A percentile compares a stretch with the other conserved stretches of the same genome.
Conservation (phyloP, 2,888 invertebrate species). For the Pristionchus arcanus region DNA sequence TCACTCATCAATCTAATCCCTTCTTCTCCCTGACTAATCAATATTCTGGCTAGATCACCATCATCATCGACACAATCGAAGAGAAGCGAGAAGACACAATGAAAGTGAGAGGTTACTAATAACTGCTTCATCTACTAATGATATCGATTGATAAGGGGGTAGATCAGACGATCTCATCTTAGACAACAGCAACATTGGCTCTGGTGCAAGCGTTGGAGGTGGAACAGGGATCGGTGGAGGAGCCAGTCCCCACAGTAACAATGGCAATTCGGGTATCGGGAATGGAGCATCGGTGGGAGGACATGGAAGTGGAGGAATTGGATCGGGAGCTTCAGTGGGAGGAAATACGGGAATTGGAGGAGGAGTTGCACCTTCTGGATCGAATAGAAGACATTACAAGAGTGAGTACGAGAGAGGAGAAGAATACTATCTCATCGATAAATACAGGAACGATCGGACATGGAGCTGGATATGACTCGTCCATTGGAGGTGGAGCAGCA, state of each 20-base stretch:
- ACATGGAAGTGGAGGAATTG: slow-evolving; percentile 5
- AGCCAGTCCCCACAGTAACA: not conserved
- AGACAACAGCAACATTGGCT: slow-evolving; percentile 36
- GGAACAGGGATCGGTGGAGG: slow-evolving; percentile 28
- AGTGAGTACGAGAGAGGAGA: slow-evolving; percentile 1
- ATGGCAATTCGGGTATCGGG: slow-evolving; percentile 10
- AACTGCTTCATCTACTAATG: not conserved
- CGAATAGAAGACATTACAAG: slow-evolving; percentile 30
- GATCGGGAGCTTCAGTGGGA: slow-evolving; percentile 19
- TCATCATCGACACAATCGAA: slow-evolving; percentile 18
- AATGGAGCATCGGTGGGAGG: not conserved
- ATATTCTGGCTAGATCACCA: slow-evolving; percentile 24
- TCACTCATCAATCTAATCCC: slow-evolving; percentile 9
- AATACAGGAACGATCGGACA: slow-evolving; percentile 38
- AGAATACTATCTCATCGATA: not conserved
- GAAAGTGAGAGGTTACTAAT: not conserved
- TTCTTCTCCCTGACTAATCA: not conserved
- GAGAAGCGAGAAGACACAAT: slow-evolving; percentile 13
- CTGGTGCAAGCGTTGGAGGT: slow-evolving; percentile 29
- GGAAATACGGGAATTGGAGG: slow-evolving; percentile 42
- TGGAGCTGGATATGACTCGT: not conserved
- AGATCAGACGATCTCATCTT: not conserved
- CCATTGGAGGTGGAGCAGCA: slow-evolving; percentile 30
- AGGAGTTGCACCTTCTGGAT: slow-evolving; percentile 17
- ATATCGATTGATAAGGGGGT: slow-evolving; percentile 9